phyloP scores from a whole-genome alignment of 2,888 invertebrate species.

The Diploptera punctata region DNA sequence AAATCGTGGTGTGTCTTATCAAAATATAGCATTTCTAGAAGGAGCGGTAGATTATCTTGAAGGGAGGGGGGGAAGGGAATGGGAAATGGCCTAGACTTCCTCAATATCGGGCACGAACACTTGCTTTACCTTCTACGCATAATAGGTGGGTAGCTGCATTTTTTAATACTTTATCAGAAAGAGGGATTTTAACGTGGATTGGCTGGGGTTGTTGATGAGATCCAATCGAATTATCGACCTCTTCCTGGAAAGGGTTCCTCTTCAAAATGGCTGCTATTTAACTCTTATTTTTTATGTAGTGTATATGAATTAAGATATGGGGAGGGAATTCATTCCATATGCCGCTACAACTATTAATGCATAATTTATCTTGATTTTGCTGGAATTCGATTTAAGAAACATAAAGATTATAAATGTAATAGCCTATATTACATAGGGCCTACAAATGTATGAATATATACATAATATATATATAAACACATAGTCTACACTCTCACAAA shows the following conservation, averaged over 20 bases:
- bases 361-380: too few species aligned
- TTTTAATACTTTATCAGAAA: neutral
- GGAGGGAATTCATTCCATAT: too few species aligned
- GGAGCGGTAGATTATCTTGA: neutral
- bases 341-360: too few species aligned
- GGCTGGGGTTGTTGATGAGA: neutral
- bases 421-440: too few species aligned
- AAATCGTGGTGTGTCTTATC: conserved; percentile 15
- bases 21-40: neutral
- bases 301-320: too few species aligned
- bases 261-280: neutral
- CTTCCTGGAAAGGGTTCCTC: neutral
- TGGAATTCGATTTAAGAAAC: too few species aligned
- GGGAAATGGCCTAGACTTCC: conserved; percentile 5
- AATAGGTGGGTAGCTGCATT: neutral
- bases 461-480: too few species aligned
- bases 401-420: too few species aligned
- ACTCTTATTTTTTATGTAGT: too few species aligned
- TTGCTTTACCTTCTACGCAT: neutral
- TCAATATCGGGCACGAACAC: neutral
- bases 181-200: neutral
- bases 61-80: neutral
- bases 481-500: too few species aligned
- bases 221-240: neutral
- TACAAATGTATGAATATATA: too few species aligned